Percentiles rank a stretch among this genome's conserved stretches.
Evolutionary conservation across 2,797 vertebrate genomes (phyloP).

Genomic region (Psittacula derbiana): DNA sequence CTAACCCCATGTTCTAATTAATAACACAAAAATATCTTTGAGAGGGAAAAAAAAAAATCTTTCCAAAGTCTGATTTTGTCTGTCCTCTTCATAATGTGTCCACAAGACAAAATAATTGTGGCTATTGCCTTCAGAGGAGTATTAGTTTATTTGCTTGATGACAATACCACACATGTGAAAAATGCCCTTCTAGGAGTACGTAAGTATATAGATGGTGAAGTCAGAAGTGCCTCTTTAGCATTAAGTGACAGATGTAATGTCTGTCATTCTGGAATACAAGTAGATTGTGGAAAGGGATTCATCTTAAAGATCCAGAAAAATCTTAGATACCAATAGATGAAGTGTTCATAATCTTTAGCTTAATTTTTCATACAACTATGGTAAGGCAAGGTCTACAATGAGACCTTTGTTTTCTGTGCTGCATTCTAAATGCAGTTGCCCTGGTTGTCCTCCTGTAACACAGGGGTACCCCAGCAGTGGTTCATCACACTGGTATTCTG

Average conservation of each 20-base stretch:
- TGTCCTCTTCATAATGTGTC: background rate
- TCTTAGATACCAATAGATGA: background rate
- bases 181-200: background rate
- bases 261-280: background rate
- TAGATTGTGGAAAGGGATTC: rapidly evolving
- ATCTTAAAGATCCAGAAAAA: background rate
- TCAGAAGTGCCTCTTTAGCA: background rate
- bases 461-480: no score
- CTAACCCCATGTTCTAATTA: background rate
- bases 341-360: background rate
- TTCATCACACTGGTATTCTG: background rate
- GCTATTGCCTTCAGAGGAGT: background rate
- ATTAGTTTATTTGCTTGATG: background rate
- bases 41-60: background rate
- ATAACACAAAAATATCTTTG: background rate
- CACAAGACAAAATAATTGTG: background rate
- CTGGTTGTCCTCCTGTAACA: background rate
- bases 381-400: background rate
- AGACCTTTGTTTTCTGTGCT: background rate
- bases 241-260: background rate
- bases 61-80: background rate
- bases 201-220: background rate
- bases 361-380: background rate
- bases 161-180: background rate
- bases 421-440: background rate